Base-by-base conservation (phyloP, 2,888 invertebrate genomes). In the Norana najaformis region DNA sequence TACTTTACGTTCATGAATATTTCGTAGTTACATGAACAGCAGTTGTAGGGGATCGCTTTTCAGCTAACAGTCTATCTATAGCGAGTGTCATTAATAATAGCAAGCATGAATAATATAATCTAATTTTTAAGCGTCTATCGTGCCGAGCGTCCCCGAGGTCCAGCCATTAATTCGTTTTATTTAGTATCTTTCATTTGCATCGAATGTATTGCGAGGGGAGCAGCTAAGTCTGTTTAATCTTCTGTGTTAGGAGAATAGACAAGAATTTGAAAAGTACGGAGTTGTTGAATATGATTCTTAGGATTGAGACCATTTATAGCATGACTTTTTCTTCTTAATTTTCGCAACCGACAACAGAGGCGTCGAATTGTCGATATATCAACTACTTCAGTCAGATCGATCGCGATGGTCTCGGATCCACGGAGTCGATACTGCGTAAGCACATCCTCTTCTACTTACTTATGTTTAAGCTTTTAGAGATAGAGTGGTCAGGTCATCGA, bases 361-460 rank as follows among this genome's bases (percentile, higher is more conserved):
- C 36, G 85, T 36, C 85, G 36, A 90, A 41, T 34, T 91, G 91
- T 89, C 88, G 85, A 88, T 90, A 91, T 89, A 91, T 91, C 88
- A 90, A 90, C 89, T 91, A 91, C 90, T 91, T 91, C 91, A 36
- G 53, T 83, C 89, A 89, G 41, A 41, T 91, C 69, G 91, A 91
- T 85, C 89, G 91, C 41, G 91, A 91, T 88, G 91, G 91, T 82
- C 88, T 91, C 35, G 90, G 91, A 41, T 90, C 91, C 3, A 91
- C 91, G 35, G 91, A 91, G 18, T 88, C 91, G 38, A 91, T 91
- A 82, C 88, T 91, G 83, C 88, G 91, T 91, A 47, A 90, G 91
- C 90, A 88, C 69, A n/a, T 89, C 38, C 3, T 16, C n/a, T n/a
- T n/a, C 47, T 38, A 38, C 37, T 89, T 30, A 34, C 41, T 39